These are phyloP conservation scores for Pseudocheirus occidentalis DNA, from an alignment of 2,797 vertebrate genomes.

Conservation along the genomic window DNA sequence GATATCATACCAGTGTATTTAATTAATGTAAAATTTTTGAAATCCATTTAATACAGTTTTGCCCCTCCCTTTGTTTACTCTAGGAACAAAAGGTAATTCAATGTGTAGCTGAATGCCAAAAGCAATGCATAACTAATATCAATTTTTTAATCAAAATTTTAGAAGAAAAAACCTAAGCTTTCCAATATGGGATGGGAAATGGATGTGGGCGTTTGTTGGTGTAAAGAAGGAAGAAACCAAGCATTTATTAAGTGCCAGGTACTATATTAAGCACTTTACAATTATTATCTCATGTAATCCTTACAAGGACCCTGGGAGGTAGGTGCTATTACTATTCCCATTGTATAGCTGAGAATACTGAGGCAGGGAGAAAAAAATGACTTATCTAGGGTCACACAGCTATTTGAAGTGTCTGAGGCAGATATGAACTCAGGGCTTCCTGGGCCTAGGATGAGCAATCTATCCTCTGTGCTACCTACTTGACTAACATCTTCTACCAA, in stretches of 20 bases:
- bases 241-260: neutral
- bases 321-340: neutral
- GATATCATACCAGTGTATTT: neutral
- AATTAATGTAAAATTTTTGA: neutral
- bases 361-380: neutral
- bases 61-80: neutral
- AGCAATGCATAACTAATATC: neutral
- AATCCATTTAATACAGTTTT: neutral
- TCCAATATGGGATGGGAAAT: neutral
- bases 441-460: neutral
- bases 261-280: neutral
- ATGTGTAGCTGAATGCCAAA: neutral
- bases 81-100: neutral
- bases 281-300: neutral
- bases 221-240: neutral
- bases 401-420: neutral
- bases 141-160: neutral
- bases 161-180: neutral
- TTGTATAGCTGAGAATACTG: neutral
- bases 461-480: neutral
- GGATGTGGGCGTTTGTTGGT: neutral
- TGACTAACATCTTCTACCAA: neutral
- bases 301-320: neutral
- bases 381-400: neutral
- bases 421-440: neutral